Conservation (phyloP, 1,140 invertebrate genomes). For the Geopemphigus sp. region DNA sequence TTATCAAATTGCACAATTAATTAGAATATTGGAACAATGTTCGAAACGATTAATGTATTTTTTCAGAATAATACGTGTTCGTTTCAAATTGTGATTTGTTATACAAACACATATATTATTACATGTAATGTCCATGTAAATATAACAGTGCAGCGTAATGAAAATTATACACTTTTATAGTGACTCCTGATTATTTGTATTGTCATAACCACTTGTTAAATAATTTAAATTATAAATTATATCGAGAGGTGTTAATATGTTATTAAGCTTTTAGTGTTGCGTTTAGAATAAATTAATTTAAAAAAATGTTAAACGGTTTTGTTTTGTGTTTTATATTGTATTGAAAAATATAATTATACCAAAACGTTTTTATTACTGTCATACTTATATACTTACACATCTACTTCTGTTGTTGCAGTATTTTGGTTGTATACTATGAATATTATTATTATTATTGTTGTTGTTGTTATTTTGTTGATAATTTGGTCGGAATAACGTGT, state of each 20-base stretch:
- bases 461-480: too few relatives aligned
- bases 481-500: too few relatives aligned
- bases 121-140: background rate
- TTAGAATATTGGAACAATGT: background rate
- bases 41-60: background rate
- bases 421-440: too few relatives aligned
- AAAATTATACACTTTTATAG: background rate
- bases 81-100: constrained; percentile 2
- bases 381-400: background rate
- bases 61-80: background rate
- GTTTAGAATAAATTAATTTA: constrained; percentile 35
- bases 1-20: background rate
- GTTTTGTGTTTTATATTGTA: background rate
- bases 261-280: constrained; percentile 20
- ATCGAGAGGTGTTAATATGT: constrained; percentile 24
- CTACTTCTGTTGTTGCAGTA: too few relatives aligned
- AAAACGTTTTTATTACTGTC: background rate
- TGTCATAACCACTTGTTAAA: constrained; percentile 5
- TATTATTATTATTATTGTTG: too few relatives aligned
- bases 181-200: background rate
- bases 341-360: background rate
- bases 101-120: constrained; percentile 2
- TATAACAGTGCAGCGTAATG: constrained; percentile 1
- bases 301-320: constrained; percentile 11
- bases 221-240: constrained; percentile 16